phyloP scores from a whole-genome alignment of 23 tunicate genomes.

The Diplosoma virens region DNA sequence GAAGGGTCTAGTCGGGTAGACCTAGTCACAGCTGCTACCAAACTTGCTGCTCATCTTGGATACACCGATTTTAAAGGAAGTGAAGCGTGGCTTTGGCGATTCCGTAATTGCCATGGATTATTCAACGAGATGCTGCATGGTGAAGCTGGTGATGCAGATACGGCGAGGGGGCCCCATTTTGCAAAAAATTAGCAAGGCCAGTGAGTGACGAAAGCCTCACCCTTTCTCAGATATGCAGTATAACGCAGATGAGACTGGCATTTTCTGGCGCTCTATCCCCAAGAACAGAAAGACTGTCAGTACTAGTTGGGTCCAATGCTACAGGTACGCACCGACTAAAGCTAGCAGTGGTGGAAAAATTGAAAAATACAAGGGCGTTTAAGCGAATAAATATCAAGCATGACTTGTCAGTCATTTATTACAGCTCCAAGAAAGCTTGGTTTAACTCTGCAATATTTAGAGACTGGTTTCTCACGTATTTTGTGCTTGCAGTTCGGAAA shows the following conservation, averaged over 20 bases:
- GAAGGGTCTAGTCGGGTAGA: constrained; percentile 14
- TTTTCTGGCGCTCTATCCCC: constrained; percentile 15
- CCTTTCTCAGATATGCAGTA: background rate
- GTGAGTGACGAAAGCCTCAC: background rate
- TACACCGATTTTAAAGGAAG: constrained; percentile 10
- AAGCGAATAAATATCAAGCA: no score
- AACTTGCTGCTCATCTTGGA: constrained; percentile 28
- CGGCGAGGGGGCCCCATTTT: background rate
- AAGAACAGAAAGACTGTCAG: constrained; percentile 5
- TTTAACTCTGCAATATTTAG: no score
- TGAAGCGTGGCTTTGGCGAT: background rate
- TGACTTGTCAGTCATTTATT: no score
- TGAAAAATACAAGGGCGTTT: no score
- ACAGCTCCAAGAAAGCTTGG: no score
- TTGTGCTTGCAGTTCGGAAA: no score
- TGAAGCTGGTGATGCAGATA: constrained; percentile 11
- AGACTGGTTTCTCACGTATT: no score
- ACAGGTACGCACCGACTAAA: no score
- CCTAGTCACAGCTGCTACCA: constrained; percentile 4
- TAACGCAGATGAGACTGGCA: constrained; percentile 8
- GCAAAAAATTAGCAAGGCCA: background rate
- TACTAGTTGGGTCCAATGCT: no score
- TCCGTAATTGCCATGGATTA: background rate
- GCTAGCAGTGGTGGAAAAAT: no score
- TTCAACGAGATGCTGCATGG: constrained; percentile 15